These are phyloP conservation scores for Elachura formosa DNA, from an alignment of 2,113 vertebrate genomes.

Conservation along the genomic window DNA sequence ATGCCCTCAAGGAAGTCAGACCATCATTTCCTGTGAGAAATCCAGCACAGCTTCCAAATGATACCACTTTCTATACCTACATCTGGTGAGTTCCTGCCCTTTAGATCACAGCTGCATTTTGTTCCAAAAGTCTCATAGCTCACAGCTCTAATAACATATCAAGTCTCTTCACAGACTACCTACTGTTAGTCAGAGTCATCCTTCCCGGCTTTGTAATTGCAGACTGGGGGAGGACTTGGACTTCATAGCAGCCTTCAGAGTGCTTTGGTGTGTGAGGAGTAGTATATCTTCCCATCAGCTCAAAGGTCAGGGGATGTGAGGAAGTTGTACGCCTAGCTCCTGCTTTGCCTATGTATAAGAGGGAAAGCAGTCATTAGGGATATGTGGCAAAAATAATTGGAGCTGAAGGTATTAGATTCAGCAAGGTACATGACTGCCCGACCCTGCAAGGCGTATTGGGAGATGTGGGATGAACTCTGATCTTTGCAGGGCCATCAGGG, in stretches of 20 bases:
- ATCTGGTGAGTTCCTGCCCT: background rate
- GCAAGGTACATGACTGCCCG: background rate
- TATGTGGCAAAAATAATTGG: background rate
- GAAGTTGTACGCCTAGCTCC: background rate
- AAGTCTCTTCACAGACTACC: background rate
- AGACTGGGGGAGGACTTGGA: background rate
- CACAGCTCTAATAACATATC: background rate
- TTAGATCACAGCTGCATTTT: background rate
- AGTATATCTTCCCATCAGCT: background rate
- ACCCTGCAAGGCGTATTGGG: background rate
- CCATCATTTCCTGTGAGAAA: background rate
- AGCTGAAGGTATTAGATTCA: background rate
- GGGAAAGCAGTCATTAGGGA: background rate
- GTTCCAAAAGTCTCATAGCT: background rate
- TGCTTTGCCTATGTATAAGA: background rate
- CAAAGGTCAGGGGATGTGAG: background rate
- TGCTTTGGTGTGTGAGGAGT: background rate
- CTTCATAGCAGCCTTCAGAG: background rate
- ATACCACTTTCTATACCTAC: background rate
- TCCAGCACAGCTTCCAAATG: background rate
- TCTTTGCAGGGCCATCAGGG: background rate
- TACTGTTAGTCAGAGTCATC: background rate
- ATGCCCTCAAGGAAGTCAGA: background rate
- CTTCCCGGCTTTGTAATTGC: background rate
- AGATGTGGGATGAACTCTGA: background rate